Conservation (phyloP, 2,888 invertebrate genomes). For the Pachliopta kotzebuea region DNA sequence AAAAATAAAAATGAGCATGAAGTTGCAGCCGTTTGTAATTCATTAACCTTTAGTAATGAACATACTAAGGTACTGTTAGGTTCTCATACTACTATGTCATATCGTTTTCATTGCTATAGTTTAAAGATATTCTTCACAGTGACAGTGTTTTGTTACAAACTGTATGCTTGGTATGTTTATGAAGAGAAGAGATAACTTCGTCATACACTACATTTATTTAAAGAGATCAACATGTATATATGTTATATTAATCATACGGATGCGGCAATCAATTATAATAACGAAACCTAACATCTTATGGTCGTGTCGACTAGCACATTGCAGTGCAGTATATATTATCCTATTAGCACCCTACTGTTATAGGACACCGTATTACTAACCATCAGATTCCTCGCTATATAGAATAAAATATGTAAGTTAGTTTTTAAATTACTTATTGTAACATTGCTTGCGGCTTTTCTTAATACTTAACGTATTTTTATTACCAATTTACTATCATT, state of each 20-base stretch:
- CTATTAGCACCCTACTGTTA: too few species aligned
- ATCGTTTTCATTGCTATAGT: conserved; percentile 9
- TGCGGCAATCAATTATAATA: conserved; percentile 16
- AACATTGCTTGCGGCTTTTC: too few species aligned
- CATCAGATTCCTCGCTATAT: too few species aligned
- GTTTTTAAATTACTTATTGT: too few species aligned
- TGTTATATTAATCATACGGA: conserved; percentile 12
- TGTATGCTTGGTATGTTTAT: conserved; percentile 33
- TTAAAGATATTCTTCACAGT: conserved; percentile 16
- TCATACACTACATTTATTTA: conserved; percentile 33
- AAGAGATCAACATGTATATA: conserved; percentile 11
- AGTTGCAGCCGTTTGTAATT: neutral
- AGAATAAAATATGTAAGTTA: too few species aligned
- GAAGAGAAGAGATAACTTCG: conserved; percentile 37
- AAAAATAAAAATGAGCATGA: neutral
- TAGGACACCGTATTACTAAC: too few species aligned
- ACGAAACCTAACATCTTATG: too few species aligned
- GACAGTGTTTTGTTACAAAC: conserved; percentile 18
- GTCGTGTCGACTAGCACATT: too few species aligned
- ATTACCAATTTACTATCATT: too few species aligned
- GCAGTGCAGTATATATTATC: too few species aligned
- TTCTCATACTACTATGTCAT: neutral
- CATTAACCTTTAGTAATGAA: neutral
- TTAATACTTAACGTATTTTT: too few species aligned
- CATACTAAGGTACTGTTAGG: neutral